Evolutionary conservation across 2,797 vertebrate species (phyloP), one percentile per base, ranked within the genome.

Genomic region (Phylloscopus collybita): DNA sequence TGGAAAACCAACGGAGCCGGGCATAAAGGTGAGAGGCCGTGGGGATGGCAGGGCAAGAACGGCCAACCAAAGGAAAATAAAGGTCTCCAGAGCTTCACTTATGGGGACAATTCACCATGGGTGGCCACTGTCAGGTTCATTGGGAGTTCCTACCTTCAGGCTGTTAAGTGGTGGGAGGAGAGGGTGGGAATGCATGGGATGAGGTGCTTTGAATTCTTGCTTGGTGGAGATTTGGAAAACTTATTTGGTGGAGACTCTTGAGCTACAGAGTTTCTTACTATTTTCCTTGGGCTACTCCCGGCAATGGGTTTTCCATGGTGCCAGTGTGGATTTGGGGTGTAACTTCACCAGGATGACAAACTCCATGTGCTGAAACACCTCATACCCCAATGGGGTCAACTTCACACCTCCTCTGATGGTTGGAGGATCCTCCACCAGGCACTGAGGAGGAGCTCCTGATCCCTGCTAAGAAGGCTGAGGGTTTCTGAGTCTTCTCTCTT

Each of bases 1-100:
- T 98, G 98, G 98, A 98, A 98, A 79, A 97, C 97, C 79, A 98
- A 98, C 0, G 98, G 98, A 0, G 98, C 98, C 0, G 98, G 98
- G 25, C 95, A 97, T 45, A 98, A 98, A 98, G 98, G 98, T 98
- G 96, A 94, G 96, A 44, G 59, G 6, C 82, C 0, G 0, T 8
- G 17, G 62, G 56, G 40, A 9, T 2, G 82, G 61, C 13, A 1
- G 38, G 6, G 57, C 18, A 17, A 32, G 81, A 79, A 75, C 2
- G 1, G 27, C 69, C 59, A 50, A 0, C 1, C 32, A 44, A 75
- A 25, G 65, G 81, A 60, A 65, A 70, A 30, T 1, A 56, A 59
- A 74, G n/a, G 16, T 74, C 44, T 34, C 32, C 42, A 57, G 75
- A 94, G 14, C 62, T 69, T 67, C 1, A 1, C 18, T 80, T 0